Evolutionary conservation across 2,888 invertebrate species (phyloP).

Genomic region (Hypercompe scribonia): DNA sequence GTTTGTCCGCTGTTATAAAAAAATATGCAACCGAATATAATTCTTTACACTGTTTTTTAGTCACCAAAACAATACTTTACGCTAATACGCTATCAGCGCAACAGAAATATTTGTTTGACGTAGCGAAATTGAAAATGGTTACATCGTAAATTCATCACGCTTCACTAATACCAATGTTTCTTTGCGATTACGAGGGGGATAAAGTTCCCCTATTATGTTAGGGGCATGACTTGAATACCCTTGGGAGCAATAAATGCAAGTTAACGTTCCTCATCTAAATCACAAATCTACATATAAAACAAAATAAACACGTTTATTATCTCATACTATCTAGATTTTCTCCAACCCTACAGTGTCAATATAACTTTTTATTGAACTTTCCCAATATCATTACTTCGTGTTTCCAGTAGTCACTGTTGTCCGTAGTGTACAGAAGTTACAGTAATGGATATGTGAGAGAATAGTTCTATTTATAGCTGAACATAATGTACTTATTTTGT

Average conservation of each 20-base stretch:
- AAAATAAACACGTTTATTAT: neutral
- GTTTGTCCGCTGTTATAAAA: too few species aligned
- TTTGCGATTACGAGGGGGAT: conserved; percentile 1
- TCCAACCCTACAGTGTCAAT: neutral
- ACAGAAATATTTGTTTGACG: conserved; percentile 2
- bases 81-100: neutral
- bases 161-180: conserved; percentile 6
- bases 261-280: neutral
- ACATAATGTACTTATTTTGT: neutral
- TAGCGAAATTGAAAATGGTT: neutral
- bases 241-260: neutral
- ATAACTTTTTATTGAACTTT: too few species aligned
- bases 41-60: neutral
- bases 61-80: neutral
- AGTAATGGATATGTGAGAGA: too few species aligned
- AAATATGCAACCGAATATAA: neutral
- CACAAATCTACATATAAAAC: neutral
- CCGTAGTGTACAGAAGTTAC: too few species aligned
- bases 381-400: too few species aligned
- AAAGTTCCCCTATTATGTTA: neutral
- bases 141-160: conserved; percentile 5
- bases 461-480: too few species aligned
- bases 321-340: neutral
- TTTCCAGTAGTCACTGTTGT: too few species aligned
- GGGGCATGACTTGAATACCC: neutral